These are phyloP conservation scores for Ecliptopera silaceata DNA, from an alignment of 2,888 invertebrate species.

Conservation along the genomic window DNA sequence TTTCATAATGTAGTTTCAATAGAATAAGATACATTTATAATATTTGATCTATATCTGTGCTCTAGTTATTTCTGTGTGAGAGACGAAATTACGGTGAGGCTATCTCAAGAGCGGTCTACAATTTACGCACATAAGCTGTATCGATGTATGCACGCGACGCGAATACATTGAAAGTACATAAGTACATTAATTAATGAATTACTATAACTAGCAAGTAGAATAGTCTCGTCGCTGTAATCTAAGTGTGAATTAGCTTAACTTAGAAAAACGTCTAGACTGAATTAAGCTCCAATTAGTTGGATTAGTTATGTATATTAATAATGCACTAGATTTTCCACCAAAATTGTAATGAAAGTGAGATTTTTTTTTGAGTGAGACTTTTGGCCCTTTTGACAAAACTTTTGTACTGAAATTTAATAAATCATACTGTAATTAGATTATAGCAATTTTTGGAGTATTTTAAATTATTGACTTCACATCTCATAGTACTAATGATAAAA, in stretches of 20 bases:
- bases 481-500: conserved; percentile 7
- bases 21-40: no score
- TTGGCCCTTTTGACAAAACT: conserved; percentile 62
- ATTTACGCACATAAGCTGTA: neutral
- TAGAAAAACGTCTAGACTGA: conserved; percentile 80
- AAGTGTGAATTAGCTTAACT: conserved; percentile 64
- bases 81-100: neutral
- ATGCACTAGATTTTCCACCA: conserved; percentile 70
- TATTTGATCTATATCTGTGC: neutral
- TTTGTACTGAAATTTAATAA: conserved; percentile 58
- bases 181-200: conserved; percentile 53
- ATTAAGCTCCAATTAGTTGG: conserved; percentile 74
- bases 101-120: neutral
- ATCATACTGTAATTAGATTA: conserved; percentile 42
- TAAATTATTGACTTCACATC: conserved; percentile 19
- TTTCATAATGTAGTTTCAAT: no score
- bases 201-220: conserved; percentile 52
- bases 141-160: conserved; percentile 12
- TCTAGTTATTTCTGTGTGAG: neutral
- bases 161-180: conserved; percentile 54
- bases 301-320: conserved; percentile 54
- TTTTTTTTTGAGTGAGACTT: conserved; percentile 51
- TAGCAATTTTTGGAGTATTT: conserved; percentile 31
- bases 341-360: conserved; percentile 61
- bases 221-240: conserved; percentile 59